Base-by-base conservation (phyloP, 1,140 invertebrate species). In the Odontomachus brunneus region DNA sequence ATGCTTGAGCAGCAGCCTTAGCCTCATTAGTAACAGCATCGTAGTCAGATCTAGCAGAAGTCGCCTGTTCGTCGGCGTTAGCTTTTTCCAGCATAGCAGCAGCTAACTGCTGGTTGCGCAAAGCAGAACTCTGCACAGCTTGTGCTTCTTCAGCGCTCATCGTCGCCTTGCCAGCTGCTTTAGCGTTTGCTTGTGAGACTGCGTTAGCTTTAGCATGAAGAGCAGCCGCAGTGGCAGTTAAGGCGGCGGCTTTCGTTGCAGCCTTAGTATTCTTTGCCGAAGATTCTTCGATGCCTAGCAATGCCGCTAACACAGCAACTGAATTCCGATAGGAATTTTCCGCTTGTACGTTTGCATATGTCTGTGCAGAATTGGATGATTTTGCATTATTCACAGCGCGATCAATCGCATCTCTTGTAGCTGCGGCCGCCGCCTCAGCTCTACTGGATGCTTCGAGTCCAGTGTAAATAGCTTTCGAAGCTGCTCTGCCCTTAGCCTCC, bases 141-240 rank as follows among this genome's bases (percentile, higher is more conserved):
- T 29, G 14, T 17, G 59, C 59, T 15, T 62, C 59, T 24, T 62
- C 59, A 26, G 59, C 24, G 4, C 22, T 15, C 5, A 7, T 62
- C 17, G 22, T 9, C 3, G 59, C 59, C 15, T 1, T 14, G 15
- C 22, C 15, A 17, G 59, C 26, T 2, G 59, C 26, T 15, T 17
- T 62, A 5, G 26, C 59, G 59, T 5, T 2, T 14, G 59, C 26
- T 7, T 62, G 59, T 3, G 29, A 51, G 22, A 60, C 74, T 24
- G 72, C 49, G 26, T 60, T 66, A 48, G 69, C 60, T 62, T 76
- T 84, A 44, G 80, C 80, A 19, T 71, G 49, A 1, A 53, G 7
- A 38, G 59, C 51, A 29, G 2, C 29, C 14, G 72, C 38, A 0
- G 33, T 33, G 0, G 38, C 44, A 4, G 22, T 19, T 0, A 53